Evolutionary conservation across 1,140 invertebrate genomes (phyloP).

Genomic region (Drosophila rhopaloa): DNA sequence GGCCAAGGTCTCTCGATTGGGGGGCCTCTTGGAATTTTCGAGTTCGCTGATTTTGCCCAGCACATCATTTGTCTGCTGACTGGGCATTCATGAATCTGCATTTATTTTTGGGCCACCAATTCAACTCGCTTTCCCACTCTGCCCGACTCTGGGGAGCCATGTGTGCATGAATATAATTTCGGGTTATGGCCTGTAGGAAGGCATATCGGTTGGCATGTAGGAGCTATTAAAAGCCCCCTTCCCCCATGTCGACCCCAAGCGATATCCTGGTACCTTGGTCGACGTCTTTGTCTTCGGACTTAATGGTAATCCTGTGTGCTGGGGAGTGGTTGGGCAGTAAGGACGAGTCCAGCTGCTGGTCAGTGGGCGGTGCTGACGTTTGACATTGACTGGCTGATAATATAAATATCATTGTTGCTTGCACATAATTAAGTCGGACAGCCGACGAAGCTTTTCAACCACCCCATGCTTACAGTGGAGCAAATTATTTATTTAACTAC

Average conservation of each 20-base stretch:
- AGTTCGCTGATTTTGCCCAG: conserved; percentile 45
- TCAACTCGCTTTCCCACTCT: conserved; percentile 11
- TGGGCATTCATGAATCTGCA: conserved; percentile 56
- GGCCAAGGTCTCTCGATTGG: conserved; percentile 11
- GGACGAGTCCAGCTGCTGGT: conserved; percentile 10
- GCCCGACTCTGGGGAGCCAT: conserved; percentile 17
- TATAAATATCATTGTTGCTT: conserved; percentile 82
- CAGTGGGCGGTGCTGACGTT: conserved; percentile 41
- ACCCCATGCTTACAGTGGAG: conserved; percentile 36
- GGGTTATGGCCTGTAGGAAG: conserved; percentile 24
- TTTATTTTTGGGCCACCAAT: conserved; percentile 28
- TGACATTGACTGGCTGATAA: conserved; percentile 71
- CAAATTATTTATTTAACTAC: not conserved
- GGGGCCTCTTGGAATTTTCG: conserved; percentile 35
- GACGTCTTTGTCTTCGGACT: conserved; percentile 47
- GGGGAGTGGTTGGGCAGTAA: not conserved
- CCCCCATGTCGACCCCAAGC: not conserved
- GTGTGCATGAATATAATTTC: conserved; percentile 54
- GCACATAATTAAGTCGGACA: conserved; percentile 75
- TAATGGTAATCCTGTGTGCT: conserved; percentile 43
- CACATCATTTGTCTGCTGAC: conserved; percentile 74
- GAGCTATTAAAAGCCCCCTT: conserved; percentile 41
- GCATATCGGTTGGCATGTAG: conserved; percentile 10
- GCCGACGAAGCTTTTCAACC: conserved; percentile 62
- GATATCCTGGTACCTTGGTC: conserved; percentile 27